Evolutionary conservation across 2,797 vertebrate species (phyloP).

Genomic region (Falco berigora): DNA sequence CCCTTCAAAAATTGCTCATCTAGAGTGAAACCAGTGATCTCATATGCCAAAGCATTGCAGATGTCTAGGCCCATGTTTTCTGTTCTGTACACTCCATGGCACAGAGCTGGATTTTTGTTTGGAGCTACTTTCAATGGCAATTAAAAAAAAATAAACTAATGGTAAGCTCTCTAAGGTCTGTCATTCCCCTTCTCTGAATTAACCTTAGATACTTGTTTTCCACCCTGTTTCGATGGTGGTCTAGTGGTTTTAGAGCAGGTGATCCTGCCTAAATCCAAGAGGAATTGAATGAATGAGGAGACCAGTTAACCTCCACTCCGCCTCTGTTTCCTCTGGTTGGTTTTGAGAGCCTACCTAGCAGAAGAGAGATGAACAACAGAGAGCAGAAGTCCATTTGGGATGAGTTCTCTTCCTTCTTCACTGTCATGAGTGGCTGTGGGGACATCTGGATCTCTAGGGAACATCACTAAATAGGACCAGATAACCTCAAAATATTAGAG

Average conservation of each 20-base stretch:
- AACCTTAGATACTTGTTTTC: not conserved
- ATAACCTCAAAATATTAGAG: slow-evolving; percentile 48
- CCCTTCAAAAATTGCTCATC: not conserved
- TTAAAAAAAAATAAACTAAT: not conserved
- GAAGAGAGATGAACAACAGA: not conserved
- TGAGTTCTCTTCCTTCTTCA: slow-evolving; percentile 5
- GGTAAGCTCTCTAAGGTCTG: not conserved
- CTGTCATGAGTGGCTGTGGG: not conserved
- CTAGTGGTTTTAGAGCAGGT: not conserved
- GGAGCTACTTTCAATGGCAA: not conserved
- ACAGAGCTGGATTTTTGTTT: not conserved
- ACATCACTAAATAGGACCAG: slow-evolving; percentile 35
- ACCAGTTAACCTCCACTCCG: not conserved
- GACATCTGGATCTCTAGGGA: slow-evolving; percentile 45
- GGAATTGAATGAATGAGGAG: not conserved
- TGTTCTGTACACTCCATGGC: not conserved
- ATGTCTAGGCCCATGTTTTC: not conserved
- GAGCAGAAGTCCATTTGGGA: not conserved
- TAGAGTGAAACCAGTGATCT: not conserved
- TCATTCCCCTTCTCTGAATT: not conserved
- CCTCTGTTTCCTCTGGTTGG: not conserved
- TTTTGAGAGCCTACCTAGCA: not conserved
- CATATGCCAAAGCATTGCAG: not conserved
- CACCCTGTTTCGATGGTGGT: not conserved
- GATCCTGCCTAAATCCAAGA: not conserved